Percentiles rank a stretch among this genome's conserved stretches.
Conservation (phyloP, 2,113 vertebrate species). For the Odontesthes bonariensis region DNA sequence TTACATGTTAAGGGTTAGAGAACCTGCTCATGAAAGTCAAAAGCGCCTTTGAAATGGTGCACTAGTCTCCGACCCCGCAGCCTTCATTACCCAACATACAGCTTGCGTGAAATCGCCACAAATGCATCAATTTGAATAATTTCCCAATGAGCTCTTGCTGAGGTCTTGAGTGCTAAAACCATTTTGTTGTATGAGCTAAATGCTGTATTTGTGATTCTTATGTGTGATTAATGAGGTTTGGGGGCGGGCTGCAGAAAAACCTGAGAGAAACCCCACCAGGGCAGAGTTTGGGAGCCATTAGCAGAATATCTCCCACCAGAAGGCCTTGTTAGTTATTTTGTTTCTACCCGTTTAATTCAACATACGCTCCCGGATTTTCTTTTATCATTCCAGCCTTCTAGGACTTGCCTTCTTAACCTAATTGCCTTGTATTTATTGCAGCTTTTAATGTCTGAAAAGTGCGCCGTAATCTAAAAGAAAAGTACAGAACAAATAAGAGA, state of each 20-base stretch:
- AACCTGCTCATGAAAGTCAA: background rate
- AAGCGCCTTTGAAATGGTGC: background rate
- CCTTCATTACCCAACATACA: background rate
- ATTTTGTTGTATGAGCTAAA: background rate
- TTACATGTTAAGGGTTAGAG: background rate
- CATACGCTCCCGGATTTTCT: background rate
- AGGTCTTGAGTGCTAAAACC: background rate
- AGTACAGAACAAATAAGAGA: constrained; percentile 17
- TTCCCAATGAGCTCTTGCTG: background rate
- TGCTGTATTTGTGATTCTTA: background rate
- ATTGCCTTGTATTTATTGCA: constrained; percentile 18
- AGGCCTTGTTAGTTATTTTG: constrained; percentile 2
- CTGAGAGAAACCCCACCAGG: background rate
- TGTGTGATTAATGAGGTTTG: constrained; percentile 18
- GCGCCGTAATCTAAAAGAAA: constrained; percentile 1
- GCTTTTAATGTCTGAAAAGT: constrained; percentile 13
- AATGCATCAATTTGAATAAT: background rate
- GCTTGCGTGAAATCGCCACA: background rate
- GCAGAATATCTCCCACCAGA: no score
- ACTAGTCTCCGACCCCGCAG: background rate
- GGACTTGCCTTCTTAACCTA: constrained; percentile 5
- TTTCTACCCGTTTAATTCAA: background rate
- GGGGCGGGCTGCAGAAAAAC: background rate
- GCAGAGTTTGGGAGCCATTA: background rate
- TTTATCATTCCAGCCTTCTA: background rate